Evolutionary conservation across 2,797 vertebrate genomes (phyloP), one percentile per base, ranked within the genome.

Genomic region (Phalloptychus januarius): DNA sequence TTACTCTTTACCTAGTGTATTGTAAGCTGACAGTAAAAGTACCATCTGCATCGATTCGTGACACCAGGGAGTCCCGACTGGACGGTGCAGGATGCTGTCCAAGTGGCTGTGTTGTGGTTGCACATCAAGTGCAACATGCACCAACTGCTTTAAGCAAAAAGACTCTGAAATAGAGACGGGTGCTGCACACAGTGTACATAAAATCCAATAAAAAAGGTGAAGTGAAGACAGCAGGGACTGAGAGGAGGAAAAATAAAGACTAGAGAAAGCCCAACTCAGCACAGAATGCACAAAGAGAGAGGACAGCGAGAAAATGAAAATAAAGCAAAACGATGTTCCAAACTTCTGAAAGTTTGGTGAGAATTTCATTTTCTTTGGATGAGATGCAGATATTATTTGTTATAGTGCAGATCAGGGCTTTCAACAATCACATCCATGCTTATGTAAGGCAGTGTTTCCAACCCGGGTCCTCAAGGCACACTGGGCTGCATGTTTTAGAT

Each of bases 241-340:
- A n/a, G 6, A 38, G 42, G 23, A 40, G 33, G 20, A 28, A 6
- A 38, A 40, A 54, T 0, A 28, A 40, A 58, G 56, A 70, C 23
- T 67, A 46, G 23, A 11, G 61, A 65, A 67, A 25, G 63, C 25
- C 33, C 33, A 67, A 25, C 20, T 67, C 36, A 38, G 7, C 5
- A 5, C 16, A 2, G 5, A 50, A 5, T 23, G 16, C 42, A 28
- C 69, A 18, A 44, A 44, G 1, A 6, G 42, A 18, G 56, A 58
- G 56, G 56, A 36, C n/a, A 20, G 25, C 11, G 4, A 54, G 33
- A 63, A 83, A 78, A 69, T 42, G 77, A 18, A 31, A n/a, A 63
- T 10, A 71, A 25, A 72, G 3, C 2, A 54, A 52, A 82, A 78
- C 72, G 2, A 72, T 76, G 83, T 50, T 6, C 7, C 10, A 67